phyloP scores from a whole-genome alignment of 2,797 vertebrate species.

The Platalea minor region DNA sequence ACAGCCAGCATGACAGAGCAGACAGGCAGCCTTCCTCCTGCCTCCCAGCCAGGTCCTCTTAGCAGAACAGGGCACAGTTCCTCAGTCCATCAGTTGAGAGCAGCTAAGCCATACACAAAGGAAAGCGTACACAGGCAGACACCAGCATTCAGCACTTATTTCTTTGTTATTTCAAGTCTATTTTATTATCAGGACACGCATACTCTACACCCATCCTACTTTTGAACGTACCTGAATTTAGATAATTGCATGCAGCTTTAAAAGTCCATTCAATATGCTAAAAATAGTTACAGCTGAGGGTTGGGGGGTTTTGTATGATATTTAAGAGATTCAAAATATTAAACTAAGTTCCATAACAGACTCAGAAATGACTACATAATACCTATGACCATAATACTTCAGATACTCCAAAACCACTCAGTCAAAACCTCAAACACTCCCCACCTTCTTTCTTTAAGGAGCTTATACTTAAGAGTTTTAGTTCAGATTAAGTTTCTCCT shows the following conservation, averaged over 20 bases:
- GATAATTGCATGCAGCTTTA: neutral
- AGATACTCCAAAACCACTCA: neutral
- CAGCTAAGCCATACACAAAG: neutral
- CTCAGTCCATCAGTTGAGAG: neutral
- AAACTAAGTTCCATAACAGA: neutral
- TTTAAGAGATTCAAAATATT: neutral
- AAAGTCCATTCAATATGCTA: neutral
- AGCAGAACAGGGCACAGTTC: neutral
- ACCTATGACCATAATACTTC: neutral
- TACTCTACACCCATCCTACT: neutral
- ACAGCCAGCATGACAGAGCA: neutral
- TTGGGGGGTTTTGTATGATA: neutral
- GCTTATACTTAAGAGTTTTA: constrained; percentile 1
- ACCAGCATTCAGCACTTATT: neutral
- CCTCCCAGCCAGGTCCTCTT: neutral
- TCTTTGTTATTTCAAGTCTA: neutral
- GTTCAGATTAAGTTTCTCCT: constrained; percentile 1
- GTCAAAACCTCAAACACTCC: neutral
- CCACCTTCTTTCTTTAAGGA: neutral
- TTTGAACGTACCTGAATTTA: neutral
- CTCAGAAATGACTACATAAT: neutral
- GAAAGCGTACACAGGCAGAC: neutral
- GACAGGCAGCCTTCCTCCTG: neutral
- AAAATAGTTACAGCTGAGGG: neutral
- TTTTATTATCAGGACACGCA: neutral